phyloP scores from a whole-genome alignment of 2,797 vertebrate species.

The Manis pentadactyla region DNA sequence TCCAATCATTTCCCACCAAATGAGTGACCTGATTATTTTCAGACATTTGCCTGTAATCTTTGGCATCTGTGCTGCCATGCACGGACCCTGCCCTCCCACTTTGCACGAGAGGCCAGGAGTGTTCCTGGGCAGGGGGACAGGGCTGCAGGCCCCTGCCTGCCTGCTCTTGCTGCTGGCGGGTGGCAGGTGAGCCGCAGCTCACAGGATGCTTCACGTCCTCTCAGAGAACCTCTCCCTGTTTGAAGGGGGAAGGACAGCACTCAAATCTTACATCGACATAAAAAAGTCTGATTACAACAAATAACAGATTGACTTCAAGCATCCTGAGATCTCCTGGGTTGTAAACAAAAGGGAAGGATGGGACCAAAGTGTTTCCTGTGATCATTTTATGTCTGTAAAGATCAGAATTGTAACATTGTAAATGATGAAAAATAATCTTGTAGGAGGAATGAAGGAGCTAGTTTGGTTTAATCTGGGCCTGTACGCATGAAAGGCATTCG shows the following conservation, averaged over 20 bases:
- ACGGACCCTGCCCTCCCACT: too few species aligned
- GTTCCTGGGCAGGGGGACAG: not conserved
- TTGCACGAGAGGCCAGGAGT: not conserved
- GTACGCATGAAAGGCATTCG: constrained; percentile 14
- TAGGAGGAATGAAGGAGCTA: constrained; percentile 23
- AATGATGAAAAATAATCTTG: constrained; percentile 56
- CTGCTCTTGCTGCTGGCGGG: not conserved
- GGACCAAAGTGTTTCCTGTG: not conserved
- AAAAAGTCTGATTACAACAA: constrained; percentile 35
- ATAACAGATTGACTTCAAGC: not conserved
- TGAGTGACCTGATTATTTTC: constrained; percentile 13
- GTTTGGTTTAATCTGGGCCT: constrained; percentile 49
- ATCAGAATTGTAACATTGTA: not conserved
- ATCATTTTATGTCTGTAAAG: not conserved
- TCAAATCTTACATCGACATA: constrained; percentile 42
- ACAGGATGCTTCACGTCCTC: not conserved
- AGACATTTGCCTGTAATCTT: not conserved
- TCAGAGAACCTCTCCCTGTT: not conserved
- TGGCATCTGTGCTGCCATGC: not conserved
- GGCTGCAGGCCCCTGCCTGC: not conserved
- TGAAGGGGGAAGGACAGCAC: not conserved
- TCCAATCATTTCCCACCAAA: not conserved
- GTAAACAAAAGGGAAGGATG: not conserved
- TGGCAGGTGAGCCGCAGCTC: not conserved
- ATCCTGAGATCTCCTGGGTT: not conserved